These are phyloP conservation scores for Lutjanus argentimaculatus DNA, from an alignment of 2,797 vertebrate species.

Conservation along the genomic window DNA sequence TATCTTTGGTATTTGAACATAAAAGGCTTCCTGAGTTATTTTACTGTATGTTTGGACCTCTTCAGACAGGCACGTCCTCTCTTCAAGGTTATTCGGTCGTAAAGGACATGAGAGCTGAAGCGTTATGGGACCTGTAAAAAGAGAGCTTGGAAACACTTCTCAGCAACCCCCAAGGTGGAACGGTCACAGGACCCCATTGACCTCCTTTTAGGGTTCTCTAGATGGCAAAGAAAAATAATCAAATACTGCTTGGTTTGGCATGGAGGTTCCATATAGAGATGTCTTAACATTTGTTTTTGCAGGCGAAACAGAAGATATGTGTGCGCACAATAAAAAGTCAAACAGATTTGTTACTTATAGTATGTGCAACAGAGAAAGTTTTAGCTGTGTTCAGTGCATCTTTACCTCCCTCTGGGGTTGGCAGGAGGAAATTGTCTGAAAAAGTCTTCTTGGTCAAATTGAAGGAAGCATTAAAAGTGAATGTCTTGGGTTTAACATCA, in stretches of 20 bases:
- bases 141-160: slow-evolving; percentile 44
- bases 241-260: slow-evolving; percentile 35
- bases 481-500: background rate
- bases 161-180: slow-evolving; percentile 34
- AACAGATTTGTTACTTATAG: slow-evolving; percentile 24
- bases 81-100: slow-evolving; percentile 54
- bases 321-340: background rate
- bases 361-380: background rate
- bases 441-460: background rate
- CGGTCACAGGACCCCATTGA: slow-evolving; percentile 26
- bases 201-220: slow-evolving; percentile 22
- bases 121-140: slow-evolving; percentile 59
- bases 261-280: background rate
- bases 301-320: slow-evolving; percentile 33
- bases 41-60: slow-evolving; percentile 44
- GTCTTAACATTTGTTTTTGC: slow-evolving; percentile 11
- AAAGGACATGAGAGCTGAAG: slow-evolving; percentile 41
- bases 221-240: slow-evolving; percentile 45
- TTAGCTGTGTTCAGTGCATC: slow-evolving; percentile 24
- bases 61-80: slow-evolving; percentile 47
- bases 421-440: slow-evolving; percentile 24
- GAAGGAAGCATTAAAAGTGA: background rate
- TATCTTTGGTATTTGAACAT: slow-evolving; percentile 51
- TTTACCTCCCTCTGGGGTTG: slow-evolving; percentile 64
- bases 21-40: slow-evolving; percentile 49